These are phyloP conservation scores for Deroplatys truncata DNA, from an alignment of 2,888 invertebrate species.

Conservation along the genomic window DNA sequence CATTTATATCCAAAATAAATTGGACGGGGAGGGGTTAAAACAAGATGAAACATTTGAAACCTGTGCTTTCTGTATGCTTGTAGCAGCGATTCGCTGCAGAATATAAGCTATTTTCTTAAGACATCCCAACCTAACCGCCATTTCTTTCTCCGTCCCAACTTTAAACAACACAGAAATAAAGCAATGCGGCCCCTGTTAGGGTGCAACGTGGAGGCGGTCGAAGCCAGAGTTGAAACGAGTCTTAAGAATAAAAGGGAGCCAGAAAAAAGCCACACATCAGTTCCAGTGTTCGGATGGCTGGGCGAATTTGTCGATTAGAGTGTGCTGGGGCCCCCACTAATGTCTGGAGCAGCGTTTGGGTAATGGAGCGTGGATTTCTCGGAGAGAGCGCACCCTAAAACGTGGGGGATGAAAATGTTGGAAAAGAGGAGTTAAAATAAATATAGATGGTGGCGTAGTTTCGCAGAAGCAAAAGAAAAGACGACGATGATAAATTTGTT, in stretches of 20 bases:
- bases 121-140: too few relatives aligned
- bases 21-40: too few relatives aligned
- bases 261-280: not conserved
- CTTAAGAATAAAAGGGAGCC: not conserved
- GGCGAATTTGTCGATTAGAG: not conserved
- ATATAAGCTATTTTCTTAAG: too few relatives aligned
- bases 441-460: not conserved
- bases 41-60: too few relatives aligned
- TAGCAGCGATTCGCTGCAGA: too few relatives aligned
- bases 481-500: constrained; percentile 3
- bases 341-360: not conserved
- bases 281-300: not conserved
- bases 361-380: constrained; percentile 12
- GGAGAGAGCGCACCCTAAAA: not conserved
- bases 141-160: too few relatives aligned
- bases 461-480: not conserved
- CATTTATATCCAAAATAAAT: too few relatives aligned
- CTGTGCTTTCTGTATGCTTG: too few relatives aligned
- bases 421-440: not conserved
- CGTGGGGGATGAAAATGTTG: not conserved
- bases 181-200: not conserved
- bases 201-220: not conserved
- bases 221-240: not conserved
- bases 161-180: not conserved
- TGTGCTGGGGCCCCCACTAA: not conserved